Percentiles rank a stretch among this genome's conserved stretches.
phyloP scores from a whole-genome alignment of 1,140 invertebrate genomes.

The Calephelis nemesis region DNA sequence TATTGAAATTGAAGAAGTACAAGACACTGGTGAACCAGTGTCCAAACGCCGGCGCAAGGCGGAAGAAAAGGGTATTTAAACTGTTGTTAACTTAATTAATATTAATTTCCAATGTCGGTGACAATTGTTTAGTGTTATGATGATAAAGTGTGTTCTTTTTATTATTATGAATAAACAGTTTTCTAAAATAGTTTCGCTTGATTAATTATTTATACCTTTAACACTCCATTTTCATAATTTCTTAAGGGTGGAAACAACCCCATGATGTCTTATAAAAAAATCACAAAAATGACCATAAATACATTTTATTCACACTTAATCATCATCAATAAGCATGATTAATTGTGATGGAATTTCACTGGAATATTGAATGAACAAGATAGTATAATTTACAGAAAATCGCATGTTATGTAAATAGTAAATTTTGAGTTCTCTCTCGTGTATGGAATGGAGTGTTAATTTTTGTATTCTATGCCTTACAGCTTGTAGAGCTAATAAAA shows the following conservation, averaged over 20 bases:
- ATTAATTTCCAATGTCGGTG: constrained; percentile 37
- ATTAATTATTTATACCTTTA: constrained; percentile 49
- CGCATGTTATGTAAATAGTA: background rate
- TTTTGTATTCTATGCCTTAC: background rate
- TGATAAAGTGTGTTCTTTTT: constrained; percentile 57
- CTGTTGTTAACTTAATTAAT: constrained; percentile 38
- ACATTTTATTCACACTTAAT: constrained; percentile 1
- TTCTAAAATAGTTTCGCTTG: constrained; percentile 58
- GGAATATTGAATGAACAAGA: background rate
- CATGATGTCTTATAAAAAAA: background rate
- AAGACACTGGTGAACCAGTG: constrained; percentile 54
- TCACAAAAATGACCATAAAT: background rate
- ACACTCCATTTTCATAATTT: constrained; percentile 14
- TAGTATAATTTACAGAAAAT: background rate
- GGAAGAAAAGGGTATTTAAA: constrained; percentile 72
- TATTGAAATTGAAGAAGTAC: constrained; percentile 43
- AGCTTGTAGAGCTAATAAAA: background rate
- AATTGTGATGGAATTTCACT: background rate
- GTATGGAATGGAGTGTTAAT: constrained; percentile 3
- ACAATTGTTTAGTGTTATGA: constrained; percentile 59
- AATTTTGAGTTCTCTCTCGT: background rate
- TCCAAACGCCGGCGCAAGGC: constrained; percentile 61
- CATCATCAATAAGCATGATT: constrained; percentile 6
- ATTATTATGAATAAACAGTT: constrained; percentile 68
- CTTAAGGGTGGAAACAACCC: background rate